phyloP scores from a whole-genome alignment of 2,888 invertebrate species.

The Baronia brevicornis region DNA sequence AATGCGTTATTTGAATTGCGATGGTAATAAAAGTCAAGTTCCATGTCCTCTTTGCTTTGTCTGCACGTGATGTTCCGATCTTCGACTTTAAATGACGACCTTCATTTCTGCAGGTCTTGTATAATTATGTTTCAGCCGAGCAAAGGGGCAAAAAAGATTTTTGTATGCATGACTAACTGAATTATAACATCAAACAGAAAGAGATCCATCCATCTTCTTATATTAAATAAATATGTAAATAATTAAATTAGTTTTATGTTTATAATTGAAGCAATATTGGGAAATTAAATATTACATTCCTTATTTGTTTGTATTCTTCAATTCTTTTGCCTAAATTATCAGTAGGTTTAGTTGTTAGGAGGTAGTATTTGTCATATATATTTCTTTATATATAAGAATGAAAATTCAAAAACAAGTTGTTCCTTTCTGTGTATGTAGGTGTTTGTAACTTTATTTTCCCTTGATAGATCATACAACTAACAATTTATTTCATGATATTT shows the following conservation, averaged over 20 bases:
- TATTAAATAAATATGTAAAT: neutral
- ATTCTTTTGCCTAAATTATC: too few species aligned
- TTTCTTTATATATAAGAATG: too few species aligned
- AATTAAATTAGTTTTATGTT: neutral
- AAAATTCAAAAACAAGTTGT: too few species aligned
- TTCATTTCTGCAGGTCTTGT: slow-evolving; percentile 9
- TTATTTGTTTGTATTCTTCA: too few species aligned
- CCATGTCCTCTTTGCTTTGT: neutral
- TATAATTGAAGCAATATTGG: neutral
- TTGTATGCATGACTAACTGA: slow-evolving; percentile 3
- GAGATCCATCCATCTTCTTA: neutral
- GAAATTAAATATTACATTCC: too few species aligned
- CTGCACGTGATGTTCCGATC: slow-evolving; percentile 16
- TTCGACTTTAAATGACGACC: slow-evolving; percentile 13
- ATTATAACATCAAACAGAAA: slow-evolving; percentile 3
- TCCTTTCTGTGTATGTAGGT: too few species aligned
- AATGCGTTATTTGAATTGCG: neutral
- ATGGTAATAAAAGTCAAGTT: neutral
- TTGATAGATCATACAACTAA: too few species aligned
- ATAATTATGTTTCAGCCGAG: slow-evolving; percentile 8
- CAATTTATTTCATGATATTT: too few species aligned
- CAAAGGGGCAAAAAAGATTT: slow-evolving; percentile 7
- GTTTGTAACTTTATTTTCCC: too few species aligned
- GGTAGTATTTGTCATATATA: too few species aligned
- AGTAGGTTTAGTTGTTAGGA: too few species aligned